phyloP scores from a whole-genome alignment of 2,888 invertebrate species.

The Platycnemis pennipes region DNA sequence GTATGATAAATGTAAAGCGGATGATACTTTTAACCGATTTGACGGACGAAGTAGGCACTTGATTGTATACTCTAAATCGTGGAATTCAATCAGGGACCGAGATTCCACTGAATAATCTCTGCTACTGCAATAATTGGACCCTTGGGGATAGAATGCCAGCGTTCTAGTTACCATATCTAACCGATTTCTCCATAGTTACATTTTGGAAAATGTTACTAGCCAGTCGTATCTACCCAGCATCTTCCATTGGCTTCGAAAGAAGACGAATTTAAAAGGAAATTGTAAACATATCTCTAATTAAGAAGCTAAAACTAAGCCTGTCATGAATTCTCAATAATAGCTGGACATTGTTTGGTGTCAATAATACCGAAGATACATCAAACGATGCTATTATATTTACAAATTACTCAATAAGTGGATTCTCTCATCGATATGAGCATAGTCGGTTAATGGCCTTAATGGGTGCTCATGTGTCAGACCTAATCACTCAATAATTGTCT shows the following conservation, averaged over 20 bases:
- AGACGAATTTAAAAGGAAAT: not conserved
- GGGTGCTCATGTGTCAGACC: not conserved
- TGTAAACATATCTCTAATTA: not conserved
- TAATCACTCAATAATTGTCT: not conserved
- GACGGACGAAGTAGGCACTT: too few relatives aligned
- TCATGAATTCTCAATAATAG: not conserved
- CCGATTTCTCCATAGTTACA: too few relatives aligned
- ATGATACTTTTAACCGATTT: too few relatives aligned
- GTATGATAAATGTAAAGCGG: too few relatives aligned
- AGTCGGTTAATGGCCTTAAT: not conserved
- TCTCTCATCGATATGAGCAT: not conserved
- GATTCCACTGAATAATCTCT: too few relatives aligned
- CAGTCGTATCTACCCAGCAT: not conserved
- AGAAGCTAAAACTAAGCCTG: not conserved
- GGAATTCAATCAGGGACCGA: too few relatives aligned
- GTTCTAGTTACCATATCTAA: too few relatives aligned
- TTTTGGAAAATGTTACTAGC: too few relatives aligned
- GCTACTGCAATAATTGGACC: too few relatives aligned
- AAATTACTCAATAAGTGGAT: not conserved
- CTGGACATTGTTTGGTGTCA: not conserved
- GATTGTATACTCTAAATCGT: too few relatives aligned
- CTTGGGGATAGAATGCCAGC: too few relatives aligned
- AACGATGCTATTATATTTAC: not conserved
- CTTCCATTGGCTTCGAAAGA: not conserved
- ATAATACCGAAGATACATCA: not conserved